Conservation (phyloP, 2,888 invertebrate species). For the Scelioninae gen. 2 region DNA sequence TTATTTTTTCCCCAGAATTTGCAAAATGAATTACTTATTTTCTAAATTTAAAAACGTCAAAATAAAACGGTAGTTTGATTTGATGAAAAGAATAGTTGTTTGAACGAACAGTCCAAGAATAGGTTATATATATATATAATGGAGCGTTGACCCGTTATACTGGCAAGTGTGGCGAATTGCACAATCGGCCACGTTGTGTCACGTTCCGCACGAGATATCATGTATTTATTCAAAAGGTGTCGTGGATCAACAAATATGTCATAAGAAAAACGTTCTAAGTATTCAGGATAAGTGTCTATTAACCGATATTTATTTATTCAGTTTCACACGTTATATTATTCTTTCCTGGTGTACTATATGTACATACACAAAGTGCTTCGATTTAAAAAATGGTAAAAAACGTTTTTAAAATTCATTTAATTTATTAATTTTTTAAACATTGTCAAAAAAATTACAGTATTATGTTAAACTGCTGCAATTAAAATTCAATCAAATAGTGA, state of each 20-base stretch:
- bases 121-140: conserved; percentile 26
- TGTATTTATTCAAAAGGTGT: conserved; percentile 20
- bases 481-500: too few species aligned
- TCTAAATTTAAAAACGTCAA: neutral
- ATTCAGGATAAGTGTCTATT: conserved; percentile 29
- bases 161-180: conserved; percentile 47
- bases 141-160: conserved; percentile 46
- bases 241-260: conserved; percentile 25
- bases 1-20: too few species aligned
- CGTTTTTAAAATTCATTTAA: too few species aligned
- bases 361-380: too few species aligned
- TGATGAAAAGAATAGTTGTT: conserved; percentile 11
- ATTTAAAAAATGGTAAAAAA: too few species aligned
- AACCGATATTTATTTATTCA: too few species aligned
- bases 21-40: too few species aligned
- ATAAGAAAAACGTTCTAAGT: conserved; percentile 14
- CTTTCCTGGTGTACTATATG: too few species aligned
- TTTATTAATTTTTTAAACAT: too few species aligned
- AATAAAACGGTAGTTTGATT: neutral
- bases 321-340: too few species aligned
- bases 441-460: too few species aligned
- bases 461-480: too few species aligned
- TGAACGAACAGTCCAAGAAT: neutral
- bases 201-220: conserved; percentile 34
- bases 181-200: conserved; percentile 45